These are phyloP conservation scores for Anabas testudineus DNA, from an alignment of 2,797 vertebrate species.

Conservation along the genomic window DNA sequence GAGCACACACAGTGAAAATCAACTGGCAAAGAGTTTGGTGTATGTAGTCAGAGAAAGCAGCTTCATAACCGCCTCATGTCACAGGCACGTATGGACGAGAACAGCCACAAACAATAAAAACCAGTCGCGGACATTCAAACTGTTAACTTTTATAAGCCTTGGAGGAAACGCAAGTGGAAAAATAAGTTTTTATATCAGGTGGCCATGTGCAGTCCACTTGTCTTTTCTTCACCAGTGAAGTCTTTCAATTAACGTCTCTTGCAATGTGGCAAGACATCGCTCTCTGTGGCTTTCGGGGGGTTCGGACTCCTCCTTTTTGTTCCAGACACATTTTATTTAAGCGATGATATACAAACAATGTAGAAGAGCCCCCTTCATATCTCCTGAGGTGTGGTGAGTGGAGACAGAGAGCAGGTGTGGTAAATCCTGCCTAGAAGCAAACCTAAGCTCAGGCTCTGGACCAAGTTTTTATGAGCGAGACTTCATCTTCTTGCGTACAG, in stretches of 20 bases:
- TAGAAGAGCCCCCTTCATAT: slow-evolving; percentile 5
- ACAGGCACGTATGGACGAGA: background rate
- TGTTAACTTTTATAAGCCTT: background rate
- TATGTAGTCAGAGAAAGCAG: slow-evolving; percentile 1
- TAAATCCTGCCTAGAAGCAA: slow-evolving; percentile 14
- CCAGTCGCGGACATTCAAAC: background rate
- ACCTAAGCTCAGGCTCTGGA: slow-evolving; percentile 32
- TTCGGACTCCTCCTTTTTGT: slow-evolving; percentile 2
- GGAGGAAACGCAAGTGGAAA: background rate
- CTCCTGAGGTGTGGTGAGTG: slow-evolving; percentile 1
- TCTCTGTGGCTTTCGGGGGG: background rate
- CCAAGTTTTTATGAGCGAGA: slow-evolving; percentile 68
- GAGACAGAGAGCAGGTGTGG: background rate
- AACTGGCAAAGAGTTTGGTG: background rate
- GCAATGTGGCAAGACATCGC: background rate
- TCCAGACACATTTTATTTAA: slow-evolving; percentile 19
- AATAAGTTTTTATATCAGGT: background rate
- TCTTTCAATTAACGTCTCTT: slow-evolving; percentile 1
- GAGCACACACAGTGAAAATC: slow-evolving; percentile 5
- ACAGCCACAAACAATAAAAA: slow-evolving; percentile 8
- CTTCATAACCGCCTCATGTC: slow-evolving; percentile 1
- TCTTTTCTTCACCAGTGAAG: background rate
- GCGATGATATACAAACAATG: slow-evolving; percentile 10
- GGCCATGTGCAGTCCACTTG: background rate
- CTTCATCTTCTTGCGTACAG: slow-evolving; percentile 92